These are phyloP conservation scores for Empidonax traillii DNA, from an alignment of 2,113 vertebrate species.

Conservation along the genomic window DNA sequence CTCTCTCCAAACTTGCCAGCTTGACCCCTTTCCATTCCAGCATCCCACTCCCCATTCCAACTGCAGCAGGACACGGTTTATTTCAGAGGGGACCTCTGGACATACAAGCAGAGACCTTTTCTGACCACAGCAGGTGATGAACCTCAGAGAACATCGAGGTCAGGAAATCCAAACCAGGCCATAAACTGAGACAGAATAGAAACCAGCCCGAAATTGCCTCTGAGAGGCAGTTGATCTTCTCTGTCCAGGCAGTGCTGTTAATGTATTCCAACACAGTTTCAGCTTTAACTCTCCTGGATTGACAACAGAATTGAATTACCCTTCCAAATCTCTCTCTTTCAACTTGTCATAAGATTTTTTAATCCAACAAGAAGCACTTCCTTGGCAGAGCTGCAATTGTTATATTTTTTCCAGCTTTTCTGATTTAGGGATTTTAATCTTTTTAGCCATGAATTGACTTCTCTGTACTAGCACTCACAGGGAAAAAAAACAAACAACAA, in stretches of 20 bases:
- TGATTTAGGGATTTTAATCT: slow-evolving; percentile 60
- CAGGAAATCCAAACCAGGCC: not conserved
- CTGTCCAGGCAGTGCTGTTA: not conserved
- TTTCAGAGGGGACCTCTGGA: not conserved
- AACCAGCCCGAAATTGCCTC: not conserved
- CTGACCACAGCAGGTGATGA: not conserved
- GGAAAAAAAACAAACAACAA: not conserved
- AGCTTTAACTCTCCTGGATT: slow-evolving; percentile 35
- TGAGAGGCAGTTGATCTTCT: not conserved
- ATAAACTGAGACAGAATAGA: not conserved
- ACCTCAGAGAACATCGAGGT: not conserved
- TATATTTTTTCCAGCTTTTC: slow-evolving; percentile 49
- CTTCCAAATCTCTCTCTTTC: slow-evolving; percentile 59
- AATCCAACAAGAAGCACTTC: slow-evolving; percentile 53
- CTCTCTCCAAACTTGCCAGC: not conserved
- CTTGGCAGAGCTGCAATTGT: slow-evolving; percentile 41
- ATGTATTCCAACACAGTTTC: slow-evolving; percentile 32
- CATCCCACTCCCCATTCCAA: not conserved
- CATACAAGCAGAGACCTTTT: not conserved
- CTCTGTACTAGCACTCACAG: not conserved
- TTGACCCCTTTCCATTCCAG: not conserved
- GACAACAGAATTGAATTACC: slow-evolving; percentile 61
- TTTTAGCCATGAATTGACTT: slow-evolving; percentile 62
- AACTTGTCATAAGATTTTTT: slow-evolving; percentile 48
- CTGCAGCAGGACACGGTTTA: not conserved